Conservation (phyloP, 1,140 invertebrate genomes). For the Apis dorsata region DNA sequence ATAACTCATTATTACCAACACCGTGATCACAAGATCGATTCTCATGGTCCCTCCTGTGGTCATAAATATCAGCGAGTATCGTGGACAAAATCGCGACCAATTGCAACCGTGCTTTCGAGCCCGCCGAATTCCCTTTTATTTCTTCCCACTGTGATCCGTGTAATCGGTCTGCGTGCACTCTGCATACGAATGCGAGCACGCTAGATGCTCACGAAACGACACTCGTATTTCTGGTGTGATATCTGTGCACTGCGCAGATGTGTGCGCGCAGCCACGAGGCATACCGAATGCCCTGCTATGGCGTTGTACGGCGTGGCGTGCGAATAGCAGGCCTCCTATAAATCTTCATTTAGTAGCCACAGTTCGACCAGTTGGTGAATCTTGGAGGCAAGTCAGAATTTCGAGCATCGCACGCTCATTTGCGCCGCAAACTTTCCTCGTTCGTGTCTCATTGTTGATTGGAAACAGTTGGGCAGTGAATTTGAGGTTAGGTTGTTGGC, state of each 20-base stretch:
- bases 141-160: slow-evolving; percentile 22
- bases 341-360: slow-evolving; percentile 71
- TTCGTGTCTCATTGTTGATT: not conserved
- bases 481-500: not conserved
- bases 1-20: slow-evolving; percentile 38
- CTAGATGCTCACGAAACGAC: slow-evolving; percentile 34
- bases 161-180: slow-evolving; percentile 49
- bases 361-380: slow-evolving; percentile 25
- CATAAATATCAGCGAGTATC: slow-evolving; percentile 47
- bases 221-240: slow-evolving; percentile 33
- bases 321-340: slow-evolving; percentile 62
- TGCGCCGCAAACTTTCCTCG: not conserved
- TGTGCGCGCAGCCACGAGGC: slow-evolving; percentile 31
- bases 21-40: slow-evolving; percentile 4
- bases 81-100: slow-evolving; percentile 55
- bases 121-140: slow-evolving; percentile 1
- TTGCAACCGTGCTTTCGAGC: slow-evolving; percentile 49
- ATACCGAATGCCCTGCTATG: slow-evolving; percentile 34
- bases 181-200: slow-evolving; percentile 43
- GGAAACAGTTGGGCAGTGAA: not conserved
- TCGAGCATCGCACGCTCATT: slow-evolving; percentile 14
- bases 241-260: slow-evolving; percentile 28
- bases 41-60: not conserved
- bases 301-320: slow-evolving; percentile 47
- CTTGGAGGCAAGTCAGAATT: slow-evolving; percentile 36